Evolutionary conservation across 2,888 invertebrate species (phyloP).

Genomic region (Drosophila mimetica): DNA sequence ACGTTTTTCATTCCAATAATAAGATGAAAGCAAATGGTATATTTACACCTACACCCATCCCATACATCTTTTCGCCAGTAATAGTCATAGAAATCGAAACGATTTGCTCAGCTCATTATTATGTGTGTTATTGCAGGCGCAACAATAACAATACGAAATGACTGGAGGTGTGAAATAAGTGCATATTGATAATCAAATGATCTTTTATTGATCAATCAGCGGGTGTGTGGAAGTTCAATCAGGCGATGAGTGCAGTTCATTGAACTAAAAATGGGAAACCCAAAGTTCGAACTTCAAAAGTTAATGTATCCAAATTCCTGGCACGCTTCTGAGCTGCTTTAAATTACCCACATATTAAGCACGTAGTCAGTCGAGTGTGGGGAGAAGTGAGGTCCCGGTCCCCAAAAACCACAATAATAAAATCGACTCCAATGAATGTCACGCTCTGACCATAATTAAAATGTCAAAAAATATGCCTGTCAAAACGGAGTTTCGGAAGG

Average conservation of each 20-base stretch:
- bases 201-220: constrained; percentile 59
- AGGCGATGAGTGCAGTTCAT: constrained; percentile 55
- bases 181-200: constrained; percentile 55
- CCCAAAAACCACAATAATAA: constrained; percentile 30
- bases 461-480: constrained; percentile 73
- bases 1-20: not conserved
- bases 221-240: constrained; percentile 16
- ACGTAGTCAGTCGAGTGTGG: constrained; percentile 49
- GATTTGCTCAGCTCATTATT: constrained; percentile 30
- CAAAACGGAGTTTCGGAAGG: constrained; percentile 61
- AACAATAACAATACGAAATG: constrained; percentile 31
- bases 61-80: constrained; percentile 10
- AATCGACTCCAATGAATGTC: constrained; percentile 39
- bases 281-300: constrained; percentile 31
- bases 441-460: constrained; percentile 77
- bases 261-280: constrained; percentile 54
- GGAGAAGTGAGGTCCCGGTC: constrained; percentile 7
- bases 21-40: not conserved
- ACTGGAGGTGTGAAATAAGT: constrained; percentile 59
- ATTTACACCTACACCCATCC: constrained; percentile 7
- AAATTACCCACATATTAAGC: constrained; percentile 73
- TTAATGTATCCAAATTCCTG: constrained; percentile 53
- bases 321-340: constrained; percentile 77
- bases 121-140: constrained; percentile 23
- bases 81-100: constrained; percentile 25